Evolutionary conservation across 2,888 invertebrate species (phyloP).

Genomic region (Xestobium rufovillosum): DNA sequence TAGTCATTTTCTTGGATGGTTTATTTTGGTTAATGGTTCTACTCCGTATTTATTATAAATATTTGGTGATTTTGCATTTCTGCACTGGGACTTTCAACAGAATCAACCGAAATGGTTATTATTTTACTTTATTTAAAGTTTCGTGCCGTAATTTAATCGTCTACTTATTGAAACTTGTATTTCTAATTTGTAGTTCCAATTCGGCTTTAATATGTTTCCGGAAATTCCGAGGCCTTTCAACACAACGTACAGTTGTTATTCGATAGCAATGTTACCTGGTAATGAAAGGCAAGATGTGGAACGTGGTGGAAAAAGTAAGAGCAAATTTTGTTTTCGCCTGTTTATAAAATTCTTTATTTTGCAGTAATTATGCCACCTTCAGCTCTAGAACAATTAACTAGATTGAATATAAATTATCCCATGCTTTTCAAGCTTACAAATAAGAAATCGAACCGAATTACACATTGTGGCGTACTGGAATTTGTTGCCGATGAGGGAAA

Average conservation of each 20-base stretch:
- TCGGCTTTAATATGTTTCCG: conserved; percentile 83
- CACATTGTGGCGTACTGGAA: conserved; percentile 95
- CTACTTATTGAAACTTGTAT: no score
- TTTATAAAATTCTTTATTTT: conserved; percentile 34
- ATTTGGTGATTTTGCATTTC: no score
- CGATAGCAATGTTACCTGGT: conserved; percentile 91
- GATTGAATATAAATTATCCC: conserved; percentile 93
- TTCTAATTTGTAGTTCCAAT: conserved; percentile 57
- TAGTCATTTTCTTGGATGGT: no score
- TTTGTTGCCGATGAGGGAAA: conserved; percentile 99
- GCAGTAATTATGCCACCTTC: conserved; percentile 97
- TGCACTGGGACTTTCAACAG: no score
- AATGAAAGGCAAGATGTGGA: conserved; percentile 92
- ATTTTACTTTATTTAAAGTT: no score
- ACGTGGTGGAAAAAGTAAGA: conserved; percentile 90
- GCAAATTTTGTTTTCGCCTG: conserved; percentile 10
- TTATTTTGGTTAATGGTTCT: no score
- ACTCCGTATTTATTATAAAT: no score
- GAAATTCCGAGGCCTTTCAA: conserved; percentile 75
- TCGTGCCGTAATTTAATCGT: no score
- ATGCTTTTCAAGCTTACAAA: conserved; percentile 97
- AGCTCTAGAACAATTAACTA: conserved; percentile 84
- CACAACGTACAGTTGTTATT: conserved; percentile 82
- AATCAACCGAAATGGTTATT: no score
- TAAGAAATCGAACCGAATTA: conserved; percentile 71